Evolutionary conservation across 2,888 invertebrate species (phyloP).

Genomic region (Trachelus tabidus): DNA sequence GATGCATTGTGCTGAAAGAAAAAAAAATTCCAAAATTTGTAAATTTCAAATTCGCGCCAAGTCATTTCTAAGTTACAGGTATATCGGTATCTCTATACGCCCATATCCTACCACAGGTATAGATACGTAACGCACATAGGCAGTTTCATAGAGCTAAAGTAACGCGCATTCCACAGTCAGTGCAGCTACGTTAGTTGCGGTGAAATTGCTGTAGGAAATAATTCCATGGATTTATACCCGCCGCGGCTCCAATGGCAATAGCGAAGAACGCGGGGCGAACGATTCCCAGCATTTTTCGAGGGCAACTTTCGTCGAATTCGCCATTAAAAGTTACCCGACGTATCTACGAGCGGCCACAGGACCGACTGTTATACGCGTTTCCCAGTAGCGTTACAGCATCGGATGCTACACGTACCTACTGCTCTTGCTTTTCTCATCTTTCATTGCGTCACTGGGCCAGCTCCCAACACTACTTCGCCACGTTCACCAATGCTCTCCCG

Average conservation of each 20-base stretch:
- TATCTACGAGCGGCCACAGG: neutral
- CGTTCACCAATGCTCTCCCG: neutral
- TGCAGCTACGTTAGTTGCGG: neutral
- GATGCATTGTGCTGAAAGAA: slow-evolving; percentile 81
- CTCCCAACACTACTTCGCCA: neutral
- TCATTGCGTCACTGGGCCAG: neutral
- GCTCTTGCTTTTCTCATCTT: neutral
- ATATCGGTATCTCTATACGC: neutral
- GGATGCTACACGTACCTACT: neutral
- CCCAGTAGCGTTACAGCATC: neutral
- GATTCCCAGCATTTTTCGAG: neutral
- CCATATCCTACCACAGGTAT: neutral
- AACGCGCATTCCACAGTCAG: neutral
- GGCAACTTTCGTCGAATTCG: neutral
- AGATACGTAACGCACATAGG: neutral
- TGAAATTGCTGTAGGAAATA: neutral
- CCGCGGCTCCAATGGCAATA: neutral
- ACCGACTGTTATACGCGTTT: neutral
- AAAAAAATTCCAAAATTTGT: slow-evolving; percentile 25
- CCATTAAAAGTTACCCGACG: neutral
- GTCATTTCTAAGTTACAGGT: neutral
- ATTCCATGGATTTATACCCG: neutral
- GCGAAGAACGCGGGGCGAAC: neutral
- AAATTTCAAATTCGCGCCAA: neutral
- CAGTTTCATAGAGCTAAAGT: neutral